Base-by-base conservation (phyloP, 2,797 vertebrate species). In the Myioborus melanocephalus region DNA sequence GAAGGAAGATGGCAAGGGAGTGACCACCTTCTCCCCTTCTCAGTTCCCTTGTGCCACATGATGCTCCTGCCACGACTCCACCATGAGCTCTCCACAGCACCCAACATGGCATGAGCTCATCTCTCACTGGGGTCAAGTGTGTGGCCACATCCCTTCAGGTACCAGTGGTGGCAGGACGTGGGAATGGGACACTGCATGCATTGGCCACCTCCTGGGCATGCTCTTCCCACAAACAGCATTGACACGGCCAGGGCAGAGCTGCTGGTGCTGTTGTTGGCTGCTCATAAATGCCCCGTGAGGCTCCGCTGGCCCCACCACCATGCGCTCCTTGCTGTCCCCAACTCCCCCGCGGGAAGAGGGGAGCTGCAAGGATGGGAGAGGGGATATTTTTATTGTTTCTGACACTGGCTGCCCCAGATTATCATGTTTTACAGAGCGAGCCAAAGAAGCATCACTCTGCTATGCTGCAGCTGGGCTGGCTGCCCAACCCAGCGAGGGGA, bases 391-490 rank as follows among this genome's bases (percentile, higher is more conserved):
- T 89, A 97, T 96, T 93, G 95, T 93, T 95, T 75, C 91, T 97
- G 96, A 95, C 94, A 96, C 68, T 0, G 56, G 73, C 95, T 92
- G 90, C 90, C 94, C 96, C 79, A 91, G 94, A 96, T 96, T 94
- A 93, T 85, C 75, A 47, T 83, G 89, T 94, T 96, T 89, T 89
- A 88, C 6, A 3, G 1, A 26, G 92, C 0, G 18, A 94, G 96
- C 94, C 95, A 94, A 95, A 87, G 88, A 95, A 95, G 95, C 83
- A 83, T 95, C 96, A 94, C 91, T 92, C 66, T 95, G 95, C 94
- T 89, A 93, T 91, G 96, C 96, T 95, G 95, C 95, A 95, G 96
- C 95, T 95, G 95, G 94, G 94, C 94, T 65, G 83, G 75, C 49
- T 94, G 92, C 93, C 87, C 87, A 83, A 87, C 69, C 24, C 53